Evolutionary conservation across 2,797 vertebrate genomes (phyloP), one percentile per base, ranked within the genome.

Genomic region (Betta splendens): DNA sequence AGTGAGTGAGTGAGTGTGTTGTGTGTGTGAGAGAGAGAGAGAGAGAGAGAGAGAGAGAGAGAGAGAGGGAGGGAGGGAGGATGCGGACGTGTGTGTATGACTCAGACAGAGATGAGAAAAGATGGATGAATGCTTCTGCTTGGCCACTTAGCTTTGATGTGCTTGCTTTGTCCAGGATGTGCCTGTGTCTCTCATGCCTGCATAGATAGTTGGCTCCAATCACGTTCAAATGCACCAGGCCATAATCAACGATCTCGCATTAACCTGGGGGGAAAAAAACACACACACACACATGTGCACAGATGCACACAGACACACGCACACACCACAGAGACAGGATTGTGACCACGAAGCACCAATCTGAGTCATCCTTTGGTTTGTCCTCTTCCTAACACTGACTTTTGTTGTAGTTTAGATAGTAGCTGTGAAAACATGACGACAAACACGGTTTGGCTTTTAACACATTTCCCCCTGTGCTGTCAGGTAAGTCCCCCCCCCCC

Each of bases 61-160:
- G 79, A 89, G 89, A 70, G 55, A 79, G 65, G 51, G 52, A 64
- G 66, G 12, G 58, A 71, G 72, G 52, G 63, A 55, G 77, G 78
- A 72, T 69, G 64, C 45, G 66, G 49, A 68, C 48, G 56, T 57
- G 62, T 48, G 54, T 43, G n/a, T n/a, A n/a, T n/a, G n/a, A n/a
- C n/a, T n/a, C n/a, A n/a, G n/a, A n/a, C n/a, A 32, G 44, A 43
- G 29, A 6, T 35, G 62, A 53, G 29, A 39, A 6, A 42, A 37
- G 82, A 13, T 80, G 85, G 79, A 85, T 47, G 74, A 87, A 67
- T 76, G 64, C 66, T 88, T 91, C 91, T 89, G 92, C 89, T 94
- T 93, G 92, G 88, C 63, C 54, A 80, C 89, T 74, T 89, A 78
- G n/a, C n/a, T n/a, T n/a, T 87, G 91, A 91, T 85, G 88, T 79